Conservation (phyloP, 2,888 invertebrate genomes). For the Melanchra persicariae region DNA sequence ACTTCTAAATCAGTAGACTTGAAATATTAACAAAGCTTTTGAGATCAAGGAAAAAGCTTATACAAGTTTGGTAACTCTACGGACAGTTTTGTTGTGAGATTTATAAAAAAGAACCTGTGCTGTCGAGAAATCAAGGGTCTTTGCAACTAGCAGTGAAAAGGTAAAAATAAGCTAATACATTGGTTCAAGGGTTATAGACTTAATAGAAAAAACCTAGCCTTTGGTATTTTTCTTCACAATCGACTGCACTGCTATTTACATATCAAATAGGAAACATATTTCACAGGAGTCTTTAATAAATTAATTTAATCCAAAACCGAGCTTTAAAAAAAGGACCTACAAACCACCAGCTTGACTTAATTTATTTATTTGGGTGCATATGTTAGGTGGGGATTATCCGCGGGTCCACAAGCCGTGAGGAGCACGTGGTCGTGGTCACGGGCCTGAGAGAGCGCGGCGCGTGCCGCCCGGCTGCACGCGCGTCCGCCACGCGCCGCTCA, state of each 20-base stretch:
- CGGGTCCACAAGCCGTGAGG: slow-evolving; percentile 65
- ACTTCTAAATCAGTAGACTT: background rate
- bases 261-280: slow-evolving; percentile 44
- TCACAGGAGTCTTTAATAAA: slow-evolving; percentile 79
- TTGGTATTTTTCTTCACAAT: background rate
- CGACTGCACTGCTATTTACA: background rate
- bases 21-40: background rate
- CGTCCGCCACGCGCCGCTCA: slow-evolving; percentile 75
- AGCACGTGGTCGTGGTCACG: slow-evolving; percentile 60
- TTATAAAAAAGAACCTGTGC: background rate
- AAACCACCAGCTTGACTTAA: slow-evolving; percentile 82
- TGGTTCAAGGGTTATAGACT: too few species aligned
- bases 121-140: too few species aligned
- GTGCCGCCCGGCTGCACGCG: slow-evolving; percentile 63
- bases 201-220: too few species aligned
- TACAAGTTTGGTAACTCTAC: background rate
- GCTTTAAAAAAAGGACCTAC: slow-evolving; percentile 65
- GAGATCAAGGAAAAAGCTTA: too few species aligned
- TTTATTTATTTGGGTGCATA: slow-evolving; percentile 89
- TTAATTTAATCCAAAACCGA: slow-evolving; percentile 73
- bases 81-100: background rate
- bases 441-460: slow-evolving; percentile 58
- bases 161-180: background rate
- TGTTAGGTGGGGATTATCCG: slow-evolving; percentile 84
- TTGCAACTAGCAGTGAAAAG: background rate